Evolutionary conservation across 2,888 invertebrate genomes (phyloP), one percentile per base, ranked within the genome.

Genomic region (Nephrotoma guestfalica): DNA sequence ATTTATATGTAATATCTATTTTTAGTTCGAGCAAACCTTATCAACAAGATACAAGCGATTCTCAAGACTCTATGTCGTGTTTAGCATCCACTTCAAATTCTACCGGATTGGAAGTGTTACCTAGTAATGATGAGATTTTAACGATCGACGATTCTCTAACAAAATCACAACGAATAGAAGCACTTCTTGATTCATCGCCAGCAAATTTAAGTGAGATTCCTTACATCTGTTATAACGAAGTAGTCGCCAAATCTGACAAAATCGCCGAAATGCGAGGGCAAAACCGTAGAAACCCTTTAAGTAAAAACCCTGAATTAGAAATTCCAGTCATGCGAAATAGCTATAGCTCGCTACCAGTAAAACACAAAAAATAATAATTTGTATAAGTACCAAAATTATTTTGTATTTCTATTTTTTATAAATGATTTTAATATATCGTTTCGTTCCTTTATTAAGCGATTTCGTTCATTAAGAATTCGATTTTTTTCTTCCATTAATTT

Each of bases 401-500:
- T 71, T 18, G 30, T 71, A 71, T 18, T 71, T 71, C 11, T 71
- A 71, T 4, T 71, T 71, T 71, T 71, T 30, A 30, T 71, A 71
- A 71, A 71, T 71, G 71, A 71, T 71, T 71, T 71, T 71, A 71
- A 30, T 84, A 84, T 84, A 41, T 84, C 41, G 42, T 84, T 84
- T 84, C 84, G 84, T 30, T 84, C 84, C 15, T 84, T 42, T 41
- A 84, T 84, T 84, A 84, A 84, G 13, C 84, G 84, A 41, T 84
- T 84, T n/a, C 84, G n/a, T 84, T 84, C 84, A 42, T 9, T 84
- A 41, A 84, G 15, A 15, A 84, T 84, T 4, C 84, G 84, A 4
- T 84, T 84, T n/a, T 84, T 84, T 41, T 84, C 84, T 84, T 84
- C 84, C 84, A 84, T 84, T 84, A 84, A 42, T 15, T 84, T 84